These are phyloP conservation scores for Polyommatus iphigenia DNA, from an alignment of 2,888 invertebrate genomes.

Conservation along the genomic window DNA sequence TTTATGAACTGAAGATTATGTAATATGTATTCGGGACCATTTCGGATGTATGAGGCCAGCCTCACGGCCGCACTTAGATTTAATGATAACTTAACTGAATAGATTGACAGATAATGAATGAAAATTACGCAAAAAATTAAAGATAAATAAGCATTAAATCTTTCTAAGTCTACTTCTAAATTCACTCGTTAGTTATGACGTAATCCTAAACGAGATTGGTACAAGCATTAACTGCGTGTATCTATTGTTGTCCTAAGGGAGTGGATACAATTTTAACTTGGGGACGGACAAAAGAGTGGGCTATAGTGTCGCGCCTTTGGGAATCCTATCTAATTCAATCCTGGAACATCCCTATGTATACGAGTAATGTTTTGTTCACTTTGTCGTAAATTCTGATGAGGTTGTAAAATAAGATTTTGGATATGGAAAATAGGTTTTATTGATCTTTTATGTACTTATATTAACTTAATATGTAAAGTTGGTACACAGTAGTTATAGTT, in stretches of 20 bases:
- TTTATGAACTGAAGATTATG: no score
- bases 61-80: no score
- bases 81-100: no score
- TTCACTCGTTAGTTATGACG: no score
- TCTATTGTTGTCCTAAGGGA: not conserved
- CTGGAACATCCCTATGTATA: not conserved
- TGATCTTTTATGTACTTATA: not conserved
- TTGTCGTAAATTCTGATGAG: not conserved
- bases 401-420: not conserved
- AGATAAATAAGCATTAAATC: no score
- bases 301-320: conserved; percentile 2
- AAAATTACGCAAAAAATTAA: no score
- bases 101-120: no score
- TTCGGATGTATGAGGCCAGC: no score
- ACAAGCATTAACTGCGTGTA: not conserved
- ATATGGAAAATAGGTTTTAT: not conserved
- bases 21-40: no score
- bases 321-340: conserved; percentile 19
- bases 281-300: conserved; percentile 4
- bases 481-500: no score
- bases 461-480: no score
- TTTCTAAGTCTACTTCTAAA: no score
- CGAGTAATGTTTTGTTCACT: not conserved
- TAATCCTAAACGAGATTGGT: not conserved
- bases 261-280: conserved; percentile 10